Base-by-base conservation (phyloP, 2,797 vertebrate genomes). In the Antennarius maculatus region DNA sequence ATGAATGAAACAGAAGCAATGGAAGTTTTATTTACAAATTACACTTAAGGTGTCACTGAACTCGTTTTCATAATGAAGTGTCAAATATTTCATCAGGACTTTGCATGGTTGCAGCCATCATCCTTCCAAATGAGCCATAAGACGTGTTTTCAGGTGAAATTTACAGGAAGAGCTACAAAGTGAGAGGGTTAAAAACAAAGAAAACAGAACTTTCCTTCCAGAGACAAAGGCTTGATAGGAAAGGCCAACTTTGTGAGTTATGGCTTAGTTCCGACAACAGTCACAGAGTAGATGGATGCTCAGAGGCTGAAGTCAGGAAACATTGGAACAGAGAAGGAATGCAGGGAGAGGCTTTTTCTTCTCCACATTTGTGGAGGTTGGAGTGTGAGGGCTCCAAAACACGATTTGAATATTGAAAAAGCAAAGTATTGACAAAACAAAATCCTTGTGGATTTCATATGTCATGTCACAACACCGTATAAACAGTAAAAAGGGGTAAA, bases 241-340 rank as follows among this genome's bases (percentile, higher is more conserved):
- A 15, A 65, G 84, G 63, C 69, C 69, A 88, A 77, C 61, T 79
- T 78, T 7, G 51, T 79, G 85, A 81, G 74, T 85, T 88, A 86
- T 72, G 69, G 69, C 76, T 79, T 48, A 55, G 76, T 79, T 86
- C 79, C 81, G 72, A 83, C 72, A 75, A 55, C 77, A 74, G 68
- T 84, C 86, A 87, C 69, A 67, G 78, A 89, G 71, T 87, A 89
- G 86, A 89, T 89, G 84, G 83, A 76, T 54, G 71, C 53, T 66
- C 54, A 66, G 77, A 68, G 76, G 63, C 79, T 54, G 51, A 77
- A 85, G 69, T 58, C 65, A 76, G 66, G 68, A 67, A 84, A 75
- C 66, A 50, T 70, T 87, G 86, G 79, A 87, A 81, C 63, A 43
- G 67, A 74, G 74, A 7, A 31, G 85, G 90, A 91, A 90, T 91